Evolutionary conservation across 2,113 vertebrate species (phyloP).

Genomic region (Scomber colias): DNA sequence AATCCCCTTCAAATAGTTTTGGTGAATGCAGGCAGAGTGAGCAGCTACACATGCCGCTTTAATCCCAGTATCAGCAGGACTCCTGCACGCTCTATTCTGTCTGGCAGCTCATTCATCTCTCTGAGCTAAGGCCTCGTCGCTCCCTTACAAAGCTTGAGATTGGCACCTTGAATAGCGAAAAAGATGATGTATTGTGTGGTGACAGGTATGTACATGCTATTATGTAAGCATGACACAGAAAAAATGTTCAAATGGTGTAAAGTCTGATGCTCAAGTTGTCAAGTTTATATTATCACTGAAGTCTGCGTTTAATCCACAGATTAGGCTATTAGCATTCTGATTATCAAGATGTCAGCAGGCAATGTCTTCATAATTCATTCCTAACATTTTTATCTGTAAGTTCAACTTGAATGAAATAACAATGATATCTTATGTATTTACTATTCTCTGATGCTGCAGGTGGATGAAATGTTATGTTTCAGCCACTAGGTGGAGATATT

Average conservation of each 20-base stretch:
- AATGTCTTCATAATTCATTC: no score
- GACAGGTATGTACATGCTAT: neutral
- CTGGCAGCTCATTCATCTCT: conserved; percentile 71
- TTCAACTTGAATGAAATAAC: neutral
- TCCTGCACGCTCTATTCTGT: conserved; percentile 42
- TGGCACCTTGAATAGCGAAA: conserved; percentile 1
- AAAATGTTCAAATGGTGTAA: neutral
- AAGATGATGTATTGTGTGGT: neutral
- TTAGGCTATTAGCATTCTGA: neutral
- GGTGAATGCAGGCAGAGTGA: conserved; percentile 25
- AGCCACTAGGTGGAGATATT: conserved; percentile 76
- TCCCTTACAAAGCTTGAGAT: neutral
- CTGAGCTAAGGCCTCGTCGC: conserved; percentile 5
- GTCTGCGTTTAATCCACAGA: neutral
- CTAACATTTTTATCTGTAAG: neutral
- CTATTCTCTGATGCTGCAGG: conserved; percentile 6
- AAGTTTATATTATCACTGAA: neutral
- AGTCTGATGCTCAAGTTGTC: neutral
- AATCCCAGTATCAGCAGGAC: conserved; percentile 35
- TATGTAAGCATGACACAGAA: conserved; percentile 14
- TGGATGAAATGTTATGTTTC: conserved; percentile 45
- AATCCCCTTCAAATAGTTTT: conserved; percentile 25
- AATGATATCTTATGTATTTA: no score
- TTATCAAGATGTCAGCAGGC: neutral
- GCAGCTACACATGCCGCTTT: conserved; percentile 52